phyloP scores from a whole-genome alignment of 2,797 vertebrate species.

The Gorsachius magnificus region DNA sequence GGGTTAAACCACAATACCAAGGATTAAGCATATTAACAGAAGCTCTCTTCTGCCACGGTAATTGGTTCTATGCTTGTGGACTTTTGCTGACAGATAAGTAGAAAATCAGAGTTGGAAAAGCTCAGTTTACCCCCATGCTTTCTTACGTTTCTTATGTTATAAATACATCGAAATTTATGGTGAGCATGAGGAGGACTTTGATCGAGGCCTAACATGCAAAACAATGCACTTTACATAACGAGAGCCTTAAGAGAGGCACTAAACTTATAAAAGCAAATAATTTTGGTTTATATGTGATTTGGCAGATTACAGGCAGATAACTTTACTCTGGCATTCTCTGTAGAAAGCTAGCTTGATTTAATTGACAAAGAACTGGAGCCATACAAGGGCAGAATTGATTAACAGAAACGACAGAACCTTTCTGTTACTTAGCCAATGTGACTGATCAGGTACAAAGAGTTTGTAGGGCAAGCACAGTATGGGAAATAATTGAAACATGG shows the following conservation, averaged over 20 bases:
- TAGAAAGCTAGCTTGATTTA: neutral
- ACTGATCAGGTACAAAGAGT: neutral
- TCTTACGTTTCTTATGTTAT: neutral
- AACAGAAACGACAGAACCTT: neutral
- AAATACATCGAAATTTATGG: neutral
- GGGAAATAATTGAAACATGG: neutral
- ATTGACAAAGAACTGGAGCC: neutral
- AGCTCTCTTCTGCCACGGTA: neutral
- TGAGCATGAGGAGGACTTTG: neutral
- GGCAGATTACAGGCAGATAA: neutral
- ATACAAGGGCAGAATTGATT: neutral
- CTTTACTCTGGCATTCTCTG: neutral
- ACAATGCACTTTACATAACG: neutral
- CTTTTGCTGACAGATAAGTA: neutral
- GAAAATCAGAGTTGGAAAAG: neutral
- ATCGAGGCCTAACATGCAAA: neutral
- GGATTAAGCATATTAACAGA: neutral
- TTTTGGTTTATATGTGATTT: constrained; percentile 9
- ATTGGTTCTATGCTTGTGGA: neutral
- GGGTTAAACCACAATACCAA: too few relatives aligned
- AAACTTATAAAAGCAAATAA: neutral
- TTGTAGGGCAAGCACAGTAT: neutral
- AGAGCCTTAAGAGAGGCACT: neutral
- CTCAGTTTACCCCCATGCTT: neutral
- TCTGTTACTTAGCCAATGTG: neutral